Conservation (phyloP, 1,140 invertebrate genomes). For the Drosophila bifasciata region DNA sequence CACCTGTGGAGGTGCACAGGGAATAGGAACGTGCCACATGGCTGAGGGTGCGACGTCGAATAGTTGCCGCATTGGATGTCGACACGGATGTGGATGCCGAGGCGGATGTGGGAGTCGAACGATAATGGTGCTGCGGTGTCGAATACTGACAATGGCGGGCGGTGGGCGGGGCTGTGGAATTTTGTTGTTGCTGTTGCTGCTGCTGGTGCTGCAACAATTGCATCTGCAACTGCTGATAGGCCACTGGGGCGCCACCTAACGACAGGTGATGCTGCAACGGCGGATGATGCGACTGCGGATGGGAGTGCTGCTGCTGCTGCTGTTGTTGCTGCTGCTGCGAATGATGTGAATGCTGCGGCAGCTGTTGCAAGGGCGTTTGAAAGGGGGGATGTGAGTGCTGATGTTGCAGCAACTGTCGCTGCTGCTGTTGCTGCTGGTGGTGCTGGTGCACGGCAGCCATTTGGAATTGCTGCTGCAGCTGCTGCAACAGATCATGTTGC, state of each 20-base stretch:
- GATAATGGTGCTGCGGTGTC: slow-evolving; percentile 78
- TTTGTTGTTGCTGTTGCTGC: slow-evolving; percentile 34
- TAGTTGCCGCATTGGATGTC: slow-evolving; percentile 57
- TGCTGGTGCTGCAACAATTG: slow-evolving; percentile 33
- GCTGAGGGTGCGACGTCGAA: slow-evolving; percentile 74
- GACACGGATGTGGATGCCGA: slow-evolving; percentile 37
- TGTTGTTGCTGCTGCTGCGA: slow-evolving; percentile 56
- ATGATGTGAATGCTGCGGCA: slow-evolving; percentile 23
- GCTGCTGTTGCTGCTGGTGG: slow-evolving; percentile 54
- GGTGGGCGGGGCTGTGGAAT: slow-evolving; percentile 17
- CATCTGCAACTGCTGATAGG: slow-evolving; percentile 62
- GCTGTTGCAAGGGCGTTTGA: slow-evolving; percentile 51
- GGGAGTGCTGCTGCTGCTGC: slow-evolving; percentile 31
- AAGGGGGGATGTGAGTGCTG: slow-evolving; percentile 72
- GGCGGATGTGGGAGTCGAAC: slow-evolving; percentile 28
- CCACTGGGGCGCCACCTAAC: slow-evolving; percentile 60
- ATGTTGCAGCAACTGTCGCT: slow-evolving; percentile 57
- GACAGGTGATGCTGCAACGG: slow-evolving; percentile 80
- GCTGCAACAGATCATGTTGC: slow-evolving; percentile 70
- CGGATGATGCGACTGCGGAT: slow-evolving; percentile 60
- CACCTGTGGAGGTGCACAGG: slow-evolving; percentile 52
- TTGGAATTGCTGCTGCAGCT: slow-evolving; percentile 71
- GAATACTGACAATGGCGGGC: slow-evolving; percentile 64
- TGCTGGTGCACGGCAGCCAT: slow-evolving; percentile 61
- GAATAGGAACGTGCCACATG: slow-evolving; percentile 80